Evolutionary conservation across 2,113 vertebrate genomes (phyloP), one percentile per base, ranked within the genome.

Genomic region (Bostrychus sinensis): DNA sequence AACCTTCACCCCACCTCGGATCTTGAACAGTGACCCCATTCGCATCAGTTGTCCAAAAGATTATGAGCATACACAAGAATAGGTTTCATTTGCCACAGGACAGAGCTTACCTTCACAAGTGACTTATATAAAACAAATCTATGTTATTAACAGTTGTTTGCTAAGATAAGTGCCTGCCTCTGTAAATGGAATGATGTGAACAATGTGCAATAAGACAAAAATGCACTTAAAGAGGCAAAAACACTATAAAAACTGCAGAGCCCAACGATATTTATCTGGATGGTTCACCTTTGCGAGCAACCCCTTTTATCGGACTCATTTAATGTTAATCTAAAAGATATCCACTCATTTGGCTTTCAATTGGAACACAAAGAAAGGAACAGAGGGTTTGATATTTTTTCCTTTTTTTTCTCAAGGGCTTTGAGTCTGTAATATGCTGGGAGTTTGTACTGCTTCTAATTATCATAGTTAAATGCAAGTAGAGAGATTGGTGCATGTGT

Each of bases 181-280:
- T 72, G 58, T 36, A 70, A 68, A 62, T 28, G 5, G 39, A 22
- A 58, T 62, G 68, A 73, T 70, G 73, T 62, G 56, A 80, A 63
- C 42, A 56, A 17, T 56, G 23, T 63, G 36, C 56, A 50, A 75
- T 66, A 61, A 26, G 39, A 50, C 75, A 70, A 37, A 58, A 73
- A 80, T 62, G 38, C 72, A 61, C 32, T 19, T 51, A 8, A 71
- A 68, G 26, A 61, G 63, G 5, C 42, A 28, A 57, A 64, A 48
- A 66, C 55, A 16, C 60, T 56, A 34, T 11, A 43, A 38, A 56
- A 57, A 1, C 56, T 22, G 26, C 54, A 13, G 7, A 38, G 50
- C 6, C 20, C 17, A 55, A 19, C 42, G 45, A 50, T 51, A 54
- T 70, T 57, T 59, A 42, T 26, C 50, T 28, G 19, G 17, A 17